phyloP scores from a whole-genome alignment of 2,797 vertebrate species.

The Peromyscus attwateri region DNA sequence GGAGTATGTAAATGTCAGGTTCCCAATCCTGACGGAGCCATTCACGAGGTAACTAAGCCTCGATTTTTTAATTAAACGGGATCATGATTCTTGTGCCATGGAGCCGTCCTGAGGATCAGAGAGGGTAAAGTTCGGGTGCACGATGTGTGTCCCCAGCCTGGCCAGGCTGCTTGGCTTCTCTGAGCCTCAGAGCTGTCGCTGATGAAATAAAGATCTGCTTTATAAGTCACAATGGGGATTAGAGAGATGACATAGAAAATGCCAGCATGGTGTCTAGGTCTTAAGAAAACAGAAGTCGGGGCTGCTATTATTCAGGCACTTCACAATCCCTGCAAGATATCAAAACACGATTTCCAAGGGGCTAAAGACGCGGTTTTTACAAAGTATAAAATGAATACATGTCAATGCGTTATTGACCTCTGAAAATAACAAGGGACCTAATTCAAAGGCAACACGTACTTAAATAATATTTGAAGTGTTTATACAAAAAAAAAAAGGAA shows the following conservation, averaged over 20 bases:
- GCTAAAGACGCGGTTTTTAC: not conserved
- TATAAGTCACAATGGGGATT: not conserved
- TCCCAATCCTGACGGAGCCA: not conserved
- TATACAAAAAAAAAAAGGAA: not conserved
- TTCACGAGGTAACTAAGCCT: not conserved
- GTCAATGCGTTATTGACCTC: not conserved
- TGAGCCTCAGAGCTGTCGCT: not conserved
- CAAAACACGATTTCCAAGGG: slow-evolving; percentile 7
- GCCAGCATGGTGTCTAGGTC: not conserved
- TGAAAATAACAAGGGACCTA: not conserved
- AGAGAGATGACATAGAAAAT: not conserved
- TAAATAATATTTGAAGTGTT: not conserved
- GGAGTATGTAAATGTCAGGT: not conserved
- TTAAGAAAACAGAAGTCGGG: not conserved
- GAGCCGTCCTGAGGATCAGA: not conserved
- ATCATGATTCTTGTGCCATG: not conserved
- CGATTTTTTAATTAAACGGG: not conserved
- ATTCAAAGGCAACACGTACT: not conserved
- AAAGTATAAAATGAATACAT: not conserved
- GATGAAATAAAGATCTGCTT: slow-evolving; percentile 17
- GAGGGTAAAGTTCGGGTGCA: not conserved
- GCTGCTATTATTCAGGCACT: not conserved
- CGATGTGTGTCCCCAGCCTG: not conserved
- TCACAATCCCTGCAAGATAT: slow-evolving; percentile 14
- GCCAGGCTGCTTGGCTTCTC: not conserved